Conservation (phyloP, 2,113 vertebrate genomes). For the Ceyx margarethae region DNA sequence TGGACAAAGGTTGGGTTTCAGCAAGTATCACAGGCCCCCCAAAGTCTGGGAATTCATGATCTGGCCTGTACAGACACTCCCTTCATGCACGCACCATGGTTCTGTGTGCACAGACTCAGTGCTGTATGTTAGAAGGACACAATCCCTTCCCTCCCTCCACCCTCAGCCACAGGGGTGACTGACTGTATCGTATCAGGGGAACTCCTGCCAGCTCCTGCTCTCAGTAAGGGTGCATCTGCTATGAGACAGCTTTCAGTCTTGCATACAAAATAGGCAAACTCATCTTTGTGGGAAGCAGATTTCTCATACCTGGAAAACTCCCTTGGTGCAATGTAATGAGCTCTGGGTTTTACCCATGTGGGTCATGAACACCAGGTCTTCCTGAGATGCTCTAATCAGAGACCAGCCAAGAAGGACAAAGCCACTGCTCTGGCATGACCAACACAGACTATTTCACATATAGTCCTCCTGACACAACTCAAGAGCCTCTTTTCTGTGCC, state of each 20-base stretch:
- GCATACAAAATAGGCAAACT: not conserved
- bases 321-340: not conserved
- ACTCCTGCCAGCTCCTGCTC: not conserved
- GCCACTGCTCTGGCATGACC: not conserved
- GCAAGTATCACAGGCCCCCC: constrained; percentile 66
- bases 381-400: not conserved
- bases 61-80: constrained; percentile 20
- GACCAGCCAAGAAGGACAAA: not conserved
- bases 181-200: not conserved
- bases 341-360: not conserved
- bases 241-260: not conserved
- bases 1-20: constrained; percentile 65
- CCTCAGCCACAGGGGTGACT: not conserved
- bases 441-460: not conserved
- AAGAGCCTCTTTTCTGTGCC: not conserved
- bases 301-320: not conserved
- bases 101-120: not conserved
- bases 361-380: not conserved
- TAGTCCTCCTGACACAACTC: not conserved
- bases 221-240: not conserved
- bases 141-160: not conserved
- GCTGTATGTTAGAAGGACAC: not conserved
- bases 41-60: constrained; percentile 56
- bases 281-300: not conserved
- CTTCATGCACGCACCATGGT: not conserved